Percentiles rank a stretch among this genome's conserved stretches.
Conservation (phyloP, 2,888 invertebrate species). For the Cryptus viduatorius region DNA sequence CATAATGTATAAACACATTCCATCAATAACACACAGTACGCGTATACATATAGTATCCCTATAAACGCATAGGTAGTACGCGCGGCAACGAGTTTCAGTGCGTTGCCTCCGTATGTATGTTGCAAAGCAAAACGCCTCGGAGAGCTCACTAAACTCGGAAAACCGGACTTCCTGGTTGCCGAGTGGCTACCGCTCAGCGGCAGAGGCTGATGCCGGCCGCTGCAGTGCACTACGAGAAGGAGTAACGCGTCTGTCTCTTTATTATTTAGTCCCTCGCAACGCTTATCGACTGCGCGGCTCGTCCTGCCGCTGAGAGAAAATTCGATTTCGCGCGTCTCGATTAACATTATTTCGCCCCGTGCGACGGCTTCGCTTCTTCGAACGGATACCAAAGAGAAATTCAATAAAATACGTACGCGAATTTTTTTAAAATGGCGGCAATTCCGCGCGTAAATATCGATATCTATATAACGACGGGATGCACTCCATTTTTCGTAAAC, state of each 20-base stretch:
- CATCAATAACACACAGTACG: too few relatives aligned
- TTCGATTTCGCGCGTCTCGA: neutral
- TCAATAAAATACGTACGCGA: neutral
- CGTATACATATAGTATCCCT: too few relatives aligned
- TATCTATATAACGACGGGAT: neutral
- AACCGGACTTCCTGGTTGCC: conserved; percentile 56
- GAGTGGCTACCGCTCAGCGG: neutral
- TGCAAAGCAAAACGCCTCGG: neutral
- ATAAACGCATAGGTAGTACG: too few relatives aligned
- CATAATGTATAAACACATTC: too few relatives aligned
- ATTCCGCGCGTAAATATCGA: neutral
- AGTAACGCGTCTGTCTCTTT: neutral
- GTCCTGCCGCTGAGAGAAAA: conserved; percentile 1
- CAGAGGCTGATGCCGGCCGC: neutral
- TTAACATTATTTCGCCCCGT: conserved; percentile 7
- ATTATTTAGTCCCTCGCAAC: conserved; percentile 3
- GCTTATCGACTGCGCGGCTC: neutral
- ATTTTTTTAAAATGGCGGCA: neutral
- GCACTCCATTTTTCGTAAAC: too few relatives aligned
- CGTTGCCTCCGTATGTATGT: neutral
- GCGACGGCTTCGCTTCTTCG: neutral
- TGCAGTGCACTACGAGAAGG: neutral
- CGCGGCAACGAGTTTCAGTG: neutral
- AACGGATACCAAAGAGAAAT: conserved; percentile 26
- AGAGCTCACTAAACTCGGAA: conserved; percentile 46